These are phyloP conservation scores for Bradypodion pumilum DNA, from an alignment of 2,797 vertebrate genomes.

Conservation along the genomic window DNA sequence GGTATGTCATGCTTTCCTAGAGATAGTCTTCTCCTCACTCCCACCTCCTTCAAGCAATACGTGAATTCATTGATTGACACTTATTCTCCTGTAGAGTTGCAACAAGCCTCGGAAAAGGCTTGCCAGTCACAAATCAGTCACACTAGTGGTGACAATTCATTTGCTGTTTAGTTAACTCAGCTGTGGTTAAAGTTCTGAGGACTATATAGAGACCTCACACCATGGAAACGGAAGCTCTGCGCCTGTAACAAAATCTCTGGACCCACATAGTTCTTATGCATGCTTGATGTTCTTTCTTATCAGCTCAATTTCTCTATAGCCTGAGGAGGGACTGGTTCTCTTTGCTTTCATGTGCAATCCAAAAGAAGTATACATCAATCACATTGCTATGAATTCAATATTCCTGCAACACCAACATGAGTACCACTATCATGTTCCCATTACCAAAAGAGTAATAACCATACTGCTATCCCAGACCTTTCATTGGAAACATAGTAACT, in stretches of 20 bases:
- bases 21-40: background rate
- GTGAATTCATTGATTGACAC: slow-evolving; percentile 27
- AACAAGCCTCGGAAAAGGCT: background rate
- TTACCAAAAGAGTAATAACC: background rate
- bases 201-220: slow-evolving; percentile 46
- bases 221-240: background rate
- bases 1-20: slow-evolving; percentile 31
- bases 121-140: slow-evolving; percentile 12
- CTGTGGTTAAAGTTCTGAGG: slow-evolving; percentile 32
- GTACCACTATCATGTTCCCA: background rate
- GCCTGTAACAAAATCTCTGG: background rate
- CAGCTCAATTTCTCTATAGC: background rate
- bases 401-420: background rate
- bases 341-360: background rate
- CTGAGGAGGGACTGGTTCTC: background rate
- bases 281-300: background rate
- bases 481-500: no score
- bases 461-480: no score
- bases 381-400: background rate
- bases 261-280: background rate
- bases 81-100: accelerated
- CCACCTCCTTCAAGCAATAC: accelerated
- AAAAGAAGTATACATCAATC: background rate
- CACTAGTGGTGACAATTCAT: background rate
- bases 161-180: slow-evolving; percentile 23